A percentile compares a stretch with the other conserved stretches of the same genome.
Evolutionary conservation across 2,888 invertebrate genomes (phyloP).

Genomic region (Mycalesis mineus): DNA sequence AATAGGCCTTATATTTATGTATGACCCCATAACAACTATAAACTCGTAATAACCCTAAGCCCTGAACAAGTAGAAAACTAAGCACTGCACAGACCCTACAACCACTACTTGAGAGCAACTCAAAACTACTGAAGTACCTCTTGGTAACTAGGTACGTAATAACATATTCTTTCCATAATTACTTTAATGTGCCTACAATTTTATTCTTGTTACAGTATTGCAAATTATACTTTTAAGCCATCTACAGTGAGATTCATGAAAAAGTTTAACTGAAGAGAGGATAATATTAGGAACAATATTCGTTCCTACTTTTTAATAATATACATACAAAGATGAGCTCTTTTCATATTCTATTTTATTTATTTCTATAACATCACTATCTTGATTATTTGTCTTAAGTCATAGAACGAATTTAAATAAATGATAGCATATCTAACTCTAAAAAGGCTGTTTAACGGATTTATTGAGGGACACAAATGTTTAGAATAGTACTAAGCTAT

Average conservation of each 20-base stretch:
- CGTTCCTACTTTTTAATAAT: background rate
- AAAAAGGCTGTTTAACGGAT: too few relatives aligned
- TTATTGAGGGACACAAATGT: too few relatives aligned
- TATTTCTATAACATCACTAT: too few relatives aligned
- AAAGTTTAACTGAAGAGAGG: background rate
- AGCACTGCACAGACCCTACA: background rate
- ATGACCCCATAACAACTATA: too few relatives aligned
- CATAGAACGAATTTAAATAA: too few relatives aligned
- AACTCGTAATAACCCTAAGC: background rate
- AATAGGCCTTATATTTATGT: too few relatives aligned
- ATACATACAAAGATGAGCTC: too few relatives aligned
- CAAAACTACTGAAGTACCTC: background rate
- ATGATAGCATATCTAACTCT: too few relatives aligned
- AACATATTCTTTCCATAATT: background rate
- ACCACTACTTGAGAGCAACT: constrained; percentile 1
- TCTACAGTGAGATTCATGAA: background rate
- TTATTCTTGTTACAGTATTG: background rate
- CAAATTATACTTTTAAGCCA: background rate
- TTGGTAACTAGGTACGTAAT: background rate
- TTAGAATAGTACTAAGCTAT: too few relatives aligned
- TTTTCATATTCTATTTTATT: too few relatives aligned
- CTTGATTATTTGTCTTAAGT: too few relatives aligned
- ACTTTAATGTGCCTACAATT: constrained; percentile 1
- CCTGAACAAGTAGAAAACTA: background rate
- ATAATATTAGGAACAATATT: background rate